Evolutionary conservation across 2,888 invertebrate species (phyloP).

Genomic region (Seladonia tumulorum): DNA sequence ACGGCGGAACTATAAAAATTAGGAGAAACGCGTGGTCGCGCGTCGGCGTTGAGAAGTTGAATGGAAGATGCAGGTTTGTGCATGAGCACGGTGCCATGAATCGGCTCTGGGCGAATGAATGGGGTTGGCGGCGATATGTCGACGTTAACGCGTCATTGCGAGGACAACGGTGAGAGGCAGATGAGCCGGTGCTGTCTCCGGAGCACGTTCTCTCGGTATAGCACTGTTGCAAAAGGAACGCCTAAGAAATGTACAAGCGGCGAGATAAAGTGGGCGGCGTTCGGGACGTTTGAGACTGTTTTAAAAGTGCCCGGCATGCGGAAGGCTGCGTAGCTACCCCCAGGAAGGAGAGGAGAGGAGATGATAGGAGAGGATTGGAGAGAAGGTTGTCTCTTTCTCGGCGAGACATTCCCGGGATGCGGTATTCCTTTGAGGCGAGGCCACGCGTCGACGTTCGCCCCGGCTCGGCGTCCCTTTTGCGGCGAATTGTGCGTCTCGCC

Average conservation of each 20-base stretch:
- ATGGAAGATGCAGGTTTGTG: not conserved
- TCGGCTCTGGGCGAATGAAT: not conserved
- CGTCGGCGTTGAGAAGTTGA: not conserved
- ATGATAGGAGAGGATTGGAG: slow-evolving; percentile 29
- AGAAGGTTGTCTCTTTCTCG: slow-evolving; percentile 21
- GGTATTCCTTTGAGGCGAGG: slow-evolving; percentile 69
- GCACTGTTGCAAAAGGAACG: slow-evolving; percentile 20
- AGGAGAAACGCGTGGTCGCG: not conserved
- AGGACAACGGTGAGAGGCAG: slow-evolving; percentile 4
- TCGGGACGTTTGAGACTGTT: slow-evolving; percentile 49
- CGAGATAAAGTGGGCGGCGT: slow-evolving; percentile 51
- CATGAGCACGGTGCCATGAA: not conserved
- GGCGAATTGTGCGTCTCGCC: slow-evolving; percentile 56
- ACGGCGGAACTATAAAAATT: not conserved
- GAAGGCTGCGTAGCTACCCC: slow-evolving; percentile 56
- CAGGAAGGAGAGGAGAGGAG: slow-evolving; percentile 43
- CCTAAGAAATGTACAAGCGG: slow-evolving; percentile 21
- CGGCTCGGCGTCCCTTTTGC: slow-evolving; percentile 61
- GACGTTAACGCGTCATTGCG: slow-evolving; percentile 1
- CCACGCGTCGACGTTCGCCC: slow-evolving; percentile 65
- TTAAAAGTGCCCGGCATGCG: slow-evolving; percentile 66
- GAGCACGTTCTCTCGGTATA: slow-evolving; percentile 15
- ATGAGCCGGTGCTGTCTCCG: not conserved
- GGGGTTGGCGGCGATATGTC: slow-evolving; percentile 12
- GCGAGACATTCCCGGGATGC: slow-evolving; percentile 64